Evolutionary conservation across 2,888 invertebrate genomes (phyloP), one percentile per base, ranked within the genome.

Genomic region (Oscheius myriophilus): DNA sequence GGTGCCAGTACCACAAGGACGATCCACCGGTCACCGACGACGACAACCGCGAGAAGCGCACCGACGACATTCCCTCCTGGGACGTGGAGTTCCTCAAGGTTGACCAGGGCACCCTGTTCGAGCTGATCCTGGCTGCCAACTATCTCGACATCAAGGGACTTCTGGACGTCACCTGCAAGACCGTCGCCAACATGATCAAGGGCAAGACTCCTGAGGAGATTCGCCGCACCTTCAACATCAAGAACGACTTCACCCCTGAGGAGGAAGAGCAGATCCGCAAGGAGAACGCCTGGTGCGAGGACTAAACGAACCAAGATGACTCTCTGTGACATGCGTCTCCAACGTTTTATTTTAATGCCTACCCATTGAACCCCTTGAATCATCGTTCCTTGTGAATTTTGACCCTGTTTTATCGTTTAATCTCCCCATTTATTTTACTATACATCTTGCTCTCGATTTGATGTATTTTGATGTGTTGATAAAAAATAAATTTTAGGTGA

Each of bases 81-180:
- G 98, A 98, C 89, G 94, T 95, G 0, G 97, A 98, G 87, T 98
- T 98, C 86, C 89, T 99, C 11, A 98, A 98, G 90, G 96, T 97
- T 42, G 96, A 96, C 87, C 96, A 96, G 87, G 95, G 94, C 70
- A 96, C 96, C 0, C 89, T 97, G 16, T 96, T 96, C 87, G 96
- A 96, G 89, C 89, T 97, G 51, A 96, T 97, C 84, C 89, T 97
- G 87, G 78, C 78, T 42, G 78, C 78, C 45, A 78, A 78, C 70
- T 78, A 78, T 49, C 65, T 78, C 39, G 78, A 78, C 55, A 78
- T 78, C 69, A 76, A 76, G 59, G 85, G 85, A 39, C 90, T 98
- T 69, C 88, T 97, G 83, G 96, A 97, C 89, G 96, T 97, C 0
- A 95, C 96, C 0, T 98, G 97, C 89, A 98, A 98, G 89, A 89